A percentile compares a stretch with the other conserved stretches of the same genome.
Evolutionary conservation across 1,140 invertebrate genomes (phyloP).

Genomic region (Micrasema minimum): DNA sequence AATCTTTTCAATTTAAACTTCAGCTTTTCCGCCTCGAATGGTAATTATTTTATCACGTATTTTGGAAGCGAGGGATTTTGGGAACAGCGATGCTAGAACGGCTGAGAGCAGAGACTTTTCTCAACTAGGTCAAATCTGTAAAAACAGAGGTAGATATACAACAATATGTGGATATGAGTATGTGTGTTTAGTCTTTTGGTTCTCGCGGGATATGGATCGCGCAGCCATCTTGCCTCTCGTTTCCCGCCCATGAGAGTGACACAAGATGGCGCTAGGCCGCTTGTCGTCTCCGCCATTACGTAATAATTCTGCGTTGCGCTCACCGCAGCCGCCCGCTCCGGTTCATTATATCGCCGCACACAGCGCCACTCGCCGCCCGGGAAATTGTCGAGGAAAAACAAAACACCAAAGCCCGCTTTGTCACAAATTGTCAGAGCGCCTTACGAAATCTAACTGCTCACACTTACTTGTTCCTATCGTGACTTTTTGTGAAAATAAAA

Average conservation of each 20-base stretch:
- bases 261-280: constrained; percentile 37
- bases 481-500: not conserved
- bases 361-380: constrained; percentile 19
- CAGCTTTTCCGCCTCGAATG: not conserved
- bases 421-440: constrained; percentile 17
- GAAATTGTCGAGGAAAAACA: constrained; percentile 33
- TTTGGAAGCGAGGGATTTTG: not conserved
- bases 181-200: not conserved
- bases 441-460: constrained; percentile 6
- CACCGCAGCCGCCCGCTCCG: not conserved
- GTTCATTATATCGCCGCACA: constrained; percentile 26
- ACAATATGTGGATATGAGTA: not conserved
- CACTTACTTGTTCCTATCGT: not conserved
- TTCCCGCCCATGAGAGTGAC: constrained; percentile 14
- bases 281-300: constrained; percentile 25
- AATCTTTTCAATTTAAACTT: too few species aligned
- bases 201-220: constrained; percentile 27
- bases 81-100: not conserved
- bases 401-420: constrained; percentile 14
- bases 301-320: constrained; percentile 1
- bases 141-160: constrained; percentile 12
- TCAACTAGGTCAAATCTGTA: constrained; percentile 36
- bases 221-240: constrained; percentile 43
- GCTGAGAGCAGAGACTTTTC: not conserved
- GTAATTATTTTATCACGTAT: not conserved